Percentiles rank a stretch among this genome's conserved stretches.
Conservation (phyloP, 2,113 vertebrate species). For the Sinocyclocheilus anophthalmus region DNA sequence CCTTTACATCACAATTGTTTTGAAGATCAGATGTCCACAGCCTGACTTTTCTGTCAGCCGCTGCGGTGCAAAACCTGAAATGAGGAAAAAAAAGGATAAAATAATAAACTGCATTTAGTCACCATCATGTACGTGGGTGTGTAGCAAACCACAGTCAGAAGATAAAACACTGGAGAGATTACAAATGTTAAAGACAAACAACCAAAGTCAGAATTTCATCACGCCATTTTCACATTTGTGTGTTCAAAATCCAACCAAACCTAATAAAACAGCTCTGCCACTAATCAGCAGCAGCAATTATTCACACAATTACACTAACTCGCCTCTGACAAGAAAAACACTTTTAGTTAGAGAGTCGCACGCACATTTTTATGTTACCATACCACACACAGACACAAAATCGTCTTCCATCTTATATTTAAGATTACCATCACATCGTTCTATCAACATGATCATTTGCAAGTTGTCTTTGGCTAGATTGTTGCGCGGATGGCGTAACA, state of each 20-base stretch:
- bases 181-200: conserved; percentile 73
- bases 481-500: conserved; percentile 1
- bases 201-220: conserved; percentile 65
- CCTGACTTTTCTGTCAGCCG: conserved; percentile 87
- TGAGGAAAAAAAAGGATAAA: conserved; percentile 56
- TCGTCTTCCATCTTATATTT: conserved; percentile 49
- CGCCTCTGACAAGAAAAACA: conserved; percentile 76
- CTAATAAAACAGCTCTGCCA: conserved; percentile 68
- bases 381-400: conserved; percentile 25
- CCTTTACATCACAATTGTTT: conserved; percentile 88
- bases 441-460: neutral
- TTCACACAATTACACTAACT: conserved; percentile 75
- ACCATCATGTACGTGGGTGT: neutral
- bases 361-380: conserved; percentile 13
- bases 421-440: neutral
- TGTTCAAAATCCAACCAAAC: conserved; percentile 50
- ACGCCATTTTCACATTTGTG: conserved; percentile 64
- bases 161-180: conserved; percentile 65
- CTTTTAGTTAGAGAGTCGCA: conserved; percentile 12
- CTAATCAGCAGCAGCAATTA: conserved; percentile 70
- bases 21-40: conserved; percentile 91
- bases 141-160: conserved; percentile 56
- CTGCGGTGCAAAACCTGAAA: conserved; percentile 90
- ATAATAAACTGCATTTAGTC: conserved; percentile 26
- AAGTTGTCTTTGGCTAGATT: conserved; percentile 18